Base-by-base conservation (phyloP, 2,797 vertebrate species). In the Otolemur crassicaudatus region DNA sequence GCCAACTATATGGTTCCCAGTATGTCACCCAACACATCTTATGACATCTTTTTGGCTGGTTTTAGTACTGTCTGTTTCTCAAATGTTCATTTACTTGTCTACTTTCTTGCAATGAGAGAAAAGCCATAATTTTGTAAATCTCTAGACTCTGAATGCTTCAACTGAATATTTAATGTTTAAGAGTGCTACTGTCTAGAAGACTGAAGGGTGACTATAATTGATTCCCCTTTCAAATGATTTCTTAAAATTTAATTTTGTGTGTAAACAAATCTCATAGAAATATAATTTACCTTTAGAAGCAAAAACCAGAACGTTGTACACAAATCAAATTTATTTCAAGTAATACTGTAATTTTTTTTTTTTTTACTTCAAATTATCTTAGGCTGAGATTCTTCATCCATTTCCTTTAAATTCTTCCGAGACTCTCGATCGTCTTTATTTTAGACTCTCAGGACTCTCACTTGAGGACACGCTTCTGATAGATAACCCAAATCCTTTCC, bases 171-270 rank as follows among this genome's bases (percentile, higher is more conserved):
- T 94, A 83, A 95, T 72, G 34, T 72, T 86, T 77, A 3, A 72
- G 76, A 92, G 88, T 91, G 58, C 67, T 58, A 16, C 49, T 82
- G 72, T 87, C 40, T 88, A 53, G 72, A 85, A 82, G 53, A 85
- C 1, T 67, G 91, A 85, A 22, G 2, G 85, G 16, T 61, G 69
- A 34, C 34, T 34, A 11, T 72, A 85, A 73, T 82, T 73, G 72
- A 82, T 73, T 56, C 19, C 72, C n/a, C 40, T 3, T 17, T 95
- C 70, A 77, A 88, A 34, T 86, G 49, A 86, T 75, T 73, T 19
- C 31, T 95, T 94, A 93, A 72, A 80, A 53, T 87, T 95, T n/a
- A 91, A 81, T 84, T 94, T 76, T 75, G 5, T 87, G 40, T n/a
- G 6, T 61, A 20, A 87, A 83, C n/a, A 94, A 34, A 10, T 16